Evolutionary conservation across 2,888 invertebrate genomes (phyloP), one percentile per base, ranked within the genome.

Genomic region (Melangyna quadrimaculata): DNA sequence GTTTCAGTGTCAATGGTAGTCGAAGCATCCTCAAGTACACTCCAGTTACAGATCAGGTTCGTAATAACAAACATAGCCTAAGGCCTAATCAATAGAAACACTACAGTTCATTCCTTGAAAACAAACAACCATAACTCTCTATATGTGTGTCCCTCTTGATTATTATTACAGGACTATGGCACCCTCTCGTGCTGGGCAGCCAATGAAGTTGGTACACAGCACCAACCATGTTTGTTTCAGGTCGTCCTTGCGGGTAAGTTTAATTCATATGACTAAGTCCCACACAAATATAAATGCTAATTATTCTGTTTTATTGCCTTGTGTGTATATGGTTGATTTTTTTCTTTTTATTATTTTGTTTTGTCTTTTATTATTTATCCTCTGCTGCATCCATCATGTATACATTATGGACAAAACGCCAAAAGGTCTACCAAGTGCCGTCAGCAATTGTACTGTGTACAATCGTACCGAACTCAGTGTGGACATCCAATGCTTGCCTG

Each of bases 401-500:
- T 63, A 29, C 43, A 40, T 40, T 40, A 24, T 55, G 43, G 87
- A 75, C 48, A 40, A 55, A 63, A 82, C 59, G 67, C 61, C 70
- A 48, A 78, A 93, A 97, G 97, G 96, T 83, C 95, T 96, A 91
- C 97, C 97, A 45, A 96, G 96, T 91, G 94, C 96, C 71, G 97
- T 97, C 65, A 95, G 95, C 86, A 97, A 97, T 93, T 97, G 97
- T 92, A 94, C 96, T 71, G 93, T 97, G 88, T 95, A 95, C 91
- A 97, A 97, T 93, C 96, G 96, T 91, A 97, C 97, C 17, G 95
- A 95, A 89, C 96, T 95, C 89, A 96, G 96, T 82, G 96, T 96
- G 88, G 95, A 96, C 91, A 96, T 97, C 88, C 95, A 95, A 89
- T 97, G 97, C 92, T 94, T 95, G 90, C 93, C 96, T 27, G 96